Evolutionary conservation across 2,113 vertebrate species (phyloP).

Genomic region (Osmerus mordax): DNA sequence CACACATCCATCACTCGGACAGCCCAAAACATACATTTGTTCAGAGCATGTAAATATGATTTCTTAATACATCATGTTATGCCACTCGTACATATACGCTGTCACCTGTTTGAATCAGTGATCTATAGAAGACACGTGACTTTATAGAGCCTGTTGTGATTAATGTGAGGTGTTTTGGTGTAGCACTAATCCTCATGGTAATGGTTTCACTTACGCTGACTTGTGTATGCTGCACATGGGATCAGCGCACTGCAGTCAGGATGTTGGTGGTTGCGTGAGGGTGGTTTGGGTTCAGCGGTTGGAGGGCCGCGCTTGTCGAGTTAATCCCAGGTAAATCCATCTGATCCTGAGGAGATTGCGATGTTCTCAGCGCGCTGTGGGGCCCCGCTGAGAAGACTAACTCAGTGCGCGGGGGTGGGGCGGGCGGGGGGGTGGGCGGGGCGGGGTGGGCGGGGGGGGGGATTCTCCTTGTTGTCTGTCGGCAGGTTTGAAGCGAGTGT

Average conservation of each 20-base stretch:
- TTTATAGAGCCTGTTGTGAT: too few species aligned
- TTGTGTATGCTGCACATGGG: too few species aligned
- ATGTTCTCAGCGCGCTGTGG: slow-evolving; percentile 50
- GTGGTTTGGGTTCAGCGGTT: slow-evolving; percentile 11
- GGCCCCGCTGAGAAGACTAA: slow-evolving; percentile 49
- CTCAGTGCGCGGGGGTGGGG: slow-evolving; percentile 13
- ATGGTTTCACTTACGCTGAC: too few species aligned
- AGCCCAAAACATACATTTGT: slow-evolving; percentile 24
- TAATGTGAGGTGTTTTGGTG: too few species aligned
- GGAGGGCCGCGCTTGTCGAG: slow-evolving; percentile 38
- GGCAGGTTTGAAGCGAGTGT: slow-evolving; percentile 31
- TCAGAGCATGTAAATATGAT: slow-evolving; percentile 4
- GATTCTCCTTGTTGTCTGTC: slow-evolving; percentile 44
- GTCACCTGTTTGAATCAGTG: slow-evolving; percentile 6
- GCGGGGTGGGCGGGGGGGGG: too few species aligned
- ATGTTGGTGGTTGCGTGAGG: slow-evolving; percentile 1
- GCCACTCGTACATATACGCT: slow-evolving; percentile 1
- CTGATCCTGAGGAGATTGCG: slow-evolving; percentile 64
- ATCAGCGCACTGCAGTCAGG: too few species aligned
- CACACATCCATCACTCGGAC: slow-evolving; percentile 20
- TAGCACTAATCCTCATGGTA: too few species aligned
- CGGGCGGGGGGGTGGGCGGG: too few species aligned
- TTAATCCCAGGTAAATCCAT: slow-evolving; percentile 73
- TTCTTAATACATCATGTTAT: slow-evolving; percentile 35
- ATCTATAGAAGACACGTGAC: too few species aligned